Conservation (phyloP, 2,797 vertebrate species). For the Oreonectes daqikongensis region DNA sequence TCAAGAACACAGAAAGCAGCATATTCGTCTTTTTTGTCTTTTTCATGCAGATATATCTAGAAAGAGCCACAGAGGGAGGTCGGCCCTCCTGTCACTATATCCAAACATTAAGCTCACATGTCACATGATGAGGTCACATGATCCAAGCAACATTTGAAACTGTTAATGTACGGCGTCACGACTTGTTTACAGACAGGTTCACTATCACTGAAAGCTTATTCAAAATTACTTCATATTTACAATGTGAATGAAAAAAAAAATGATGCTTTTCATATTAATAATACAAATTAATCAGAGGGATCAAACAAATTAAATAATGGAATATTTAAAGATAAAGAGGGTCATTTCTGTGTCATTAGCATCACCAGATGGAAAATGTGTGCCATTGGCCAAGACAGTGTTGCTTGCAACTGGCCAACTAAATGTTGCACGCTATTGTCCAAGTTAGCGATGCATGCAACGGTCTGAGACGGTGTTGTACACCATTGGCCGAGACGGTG, state of each 20-base stretch:
- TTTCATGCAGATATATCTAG: conserved; percentile 44
- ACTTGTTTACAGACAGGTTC: conserved; percentile 23
- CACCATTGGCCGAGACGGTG: too few relatives aligned
- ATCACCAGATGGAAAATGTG: neutral
- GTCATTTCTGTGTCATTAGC: conserved; percentile 2
- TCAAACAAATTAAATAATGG: neutral
- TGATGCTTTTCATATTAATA: neutral
- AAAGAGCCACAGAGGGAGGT: conserved; percentile 16
- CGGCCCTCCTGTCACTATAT: neutral
- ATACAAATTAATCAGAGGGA: neutral
- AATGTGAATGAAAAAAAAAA: conserved; percentile 3
- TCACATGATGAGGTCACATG: conserved; percentile 10
- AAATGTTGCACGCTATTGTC: too few relatives aligned
- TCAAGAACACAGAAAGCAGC: conserved; percentile 72
- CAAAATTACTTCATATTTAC: conserved; percentile 22
- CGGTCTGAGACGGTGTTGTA: too few relatives aligned
- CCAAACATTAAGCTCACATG: conserved; percentile 22
- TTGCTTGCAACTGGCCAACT: too few relatives aligned
- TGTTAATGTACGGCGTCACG: conserved; percentile 11
- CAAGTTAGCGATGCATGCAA: too few relatives aligned
- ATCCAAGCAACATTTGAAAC: conserved; percentile 23
- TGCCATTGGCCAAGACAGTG: neutral
- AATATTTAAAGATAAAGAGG: neutral
- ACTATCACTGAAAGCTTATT: conserved; percentile 35
- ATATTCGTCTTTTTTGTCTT: conserved; percentile 38